Percentiles rank a stretch among this genome's conserved stretches.
These are phyloP conservation scores for Amphimallon solstitiale DNA, from an alignment of 2,888 invertebrate species.

Conservation along the genomic window DNA sequence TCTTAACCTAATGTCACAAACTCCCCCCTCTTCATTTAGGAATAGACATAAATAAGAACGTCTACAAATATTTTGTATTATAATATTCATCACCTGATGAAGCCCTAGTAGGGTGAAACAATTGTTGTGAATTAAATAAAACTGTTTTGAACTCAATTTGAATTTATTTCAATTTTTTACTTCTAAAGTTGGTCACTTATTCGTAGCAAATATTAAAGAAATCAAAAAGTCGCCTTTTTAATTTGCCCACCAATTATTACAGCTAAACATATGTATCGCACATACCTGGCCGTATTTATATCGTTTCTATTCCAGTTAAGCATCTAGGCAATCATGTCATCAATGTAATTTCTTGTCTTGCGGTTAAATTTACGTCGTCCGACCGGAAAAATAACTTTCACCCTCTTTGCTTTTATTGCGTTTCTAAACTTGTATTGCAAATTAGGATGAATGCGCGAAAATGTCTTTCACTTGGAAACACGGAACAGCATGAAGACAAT, in stretches of 20 bases:
- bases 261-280: not conserved
- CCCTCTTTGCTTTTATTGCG: slow-evolving; percentile 1
- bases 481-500: not conserved
- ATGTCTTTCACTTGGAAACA: not conserved
- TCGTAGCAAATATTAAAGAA: no score
- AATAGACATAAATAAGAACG: no score
- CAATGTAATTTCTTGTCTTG: not conserved
- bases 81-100: no score
- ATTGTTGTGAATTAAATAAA: no score
- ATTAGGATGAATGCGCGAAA: slow-evolving; percentile 4
- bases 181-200: no score
- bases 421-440: slow-evolving; percentile 4
- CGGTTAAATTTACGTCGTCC: slow-evolving; percentile 19
- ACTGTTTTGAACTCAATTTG: no score
- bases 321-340: not conserved
- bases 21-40: no score
- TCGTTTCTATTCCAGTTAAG: not conserved
- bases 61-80: no score
- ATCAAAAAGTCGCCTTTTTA: no score
- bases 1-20: no score
- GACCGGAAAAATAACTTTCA: slow-evolving; percentile 27
- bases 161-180: no score
- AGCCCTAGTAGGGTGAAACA: no score
- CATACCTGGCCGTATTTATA: not conserved
- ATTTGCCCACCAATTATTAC: not conserved